phyloP scores from a whole-genome alignment of 37 sponge, comb jelly and placozoan species.

The Beroe forskalii region DNA sequence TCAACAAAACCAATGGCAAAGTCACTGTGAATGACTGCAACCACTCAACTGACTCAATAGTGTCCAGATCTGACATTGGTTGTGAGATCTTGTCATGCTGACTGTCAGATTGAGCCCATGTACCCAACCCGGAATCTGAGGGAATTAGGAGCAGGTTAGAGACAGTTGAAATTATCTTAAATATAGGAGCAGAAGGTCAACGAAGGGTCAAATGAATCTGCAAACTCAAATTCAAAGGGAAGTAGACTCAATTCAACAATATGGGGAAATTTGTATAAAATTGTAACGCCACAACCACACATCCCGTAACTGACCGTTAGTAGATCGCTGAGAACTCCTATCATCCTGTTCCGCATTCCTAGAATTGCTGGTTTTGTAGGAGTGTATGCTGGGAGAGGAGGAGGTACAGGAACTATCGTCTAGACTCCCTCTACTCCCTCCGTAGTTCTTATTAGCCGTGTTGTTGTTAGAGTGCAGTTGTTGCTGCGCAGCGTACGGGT shows the following conservation, averaged over 20 bases:
- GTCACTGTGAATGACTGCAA: too few species aligned
- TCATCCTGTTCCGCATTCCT: neutral
- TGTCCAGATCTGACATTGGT: conserved; percentile 19
- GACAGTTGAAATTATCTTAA: too few species aligned
- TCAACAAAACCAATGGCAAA: too few species aligned
- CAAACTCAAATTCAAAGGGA: too few species aligned
- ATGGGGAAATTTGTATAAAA: too few species aligned
- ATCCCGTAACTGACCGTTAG: conserved; percentile 4
- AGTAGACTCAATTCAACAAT: too few species aligned
- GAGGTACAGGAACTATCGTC: conserved; percentile 38
- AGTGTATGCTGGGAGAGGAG: conserved; percentile 18
- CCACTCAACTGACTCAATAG: neutral
- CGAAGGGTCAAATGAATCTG: too few species aligned
- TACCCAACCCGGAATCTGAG: conserved; percentile 11
- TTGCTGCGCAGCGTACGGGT: neutral
- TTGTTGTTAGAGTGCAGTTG: neutral
- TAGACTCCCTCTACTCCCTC: conserved; percentile 2
- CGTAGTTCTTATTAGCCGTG: conserved; percentile 1
- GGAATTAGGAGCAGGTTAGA: neutral
- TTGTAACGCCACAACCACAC: too few species aligned
- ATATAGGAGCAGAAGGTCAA: too few species aligned
- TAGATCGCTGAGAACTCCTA: neutral
- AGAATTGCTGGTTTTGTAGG: neutral
- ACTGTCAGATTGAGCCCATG: conserved; percentile 2
- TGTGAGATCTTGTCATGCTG: neutral